Conservation (phyloP, 2,113 vertebrate genomes). For the Agapornis roseicollis region DNA sequence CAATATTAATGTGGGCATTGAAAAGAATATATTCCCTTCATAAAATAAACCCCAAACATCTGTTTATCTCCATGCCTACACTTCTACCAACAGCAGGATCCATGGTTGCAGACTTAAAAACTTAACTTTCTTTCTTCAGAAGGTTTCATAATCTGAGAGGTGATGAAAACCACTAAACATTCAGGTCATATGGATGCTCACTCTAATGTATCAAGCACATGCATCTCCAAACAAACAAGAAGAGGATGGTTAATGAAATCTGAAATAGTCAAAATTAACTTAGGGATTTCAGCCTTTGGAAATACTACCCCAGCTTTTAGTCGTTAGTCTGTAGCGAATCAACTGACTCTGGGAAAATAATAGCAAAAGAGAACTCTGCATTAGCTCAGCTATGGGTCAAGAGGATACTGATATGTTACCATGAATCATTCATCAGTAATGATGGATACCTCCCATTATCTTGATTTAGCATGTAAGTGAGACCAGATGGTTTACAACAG, state of each 20-base stretch:
- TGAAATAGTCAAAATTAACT: neutral
- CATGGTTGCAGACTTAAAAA: neutral
- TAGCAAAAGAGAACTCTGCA: neutral
- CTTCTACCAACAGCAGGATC: neutral
- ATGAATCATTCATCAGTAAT: constrained; percentile 31
- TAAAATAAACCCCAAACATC: constrained; percentile 6
- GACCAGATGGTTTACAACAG: constrained; percentile 35
- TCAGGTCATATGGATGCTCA: neutral
- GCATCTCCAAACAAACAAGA: neutral
- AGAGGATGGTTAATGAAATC: neutral
- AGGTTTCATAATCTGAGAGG: neutral
- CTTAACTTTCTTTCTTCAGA: neutral
- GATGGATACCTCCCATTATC: constrained; percentile 31
- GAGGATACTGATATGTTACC: neutral
- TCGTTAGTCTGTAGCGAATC: neutral
- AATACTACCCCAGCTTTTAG: neutral
- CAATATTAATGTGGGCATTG: constrained; percentile 23
- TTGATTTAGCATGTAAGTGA: constrained; percentile 29
- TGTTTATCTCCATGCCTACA: constrained; percentile 18
- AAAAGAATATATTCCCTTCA: constrained; percentile 28
- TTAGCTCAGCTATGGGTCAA: neutral
- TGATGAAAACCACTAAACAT: neutral
- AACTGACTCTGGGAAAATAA: neutral
- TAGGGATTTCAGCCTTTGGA: neutral
- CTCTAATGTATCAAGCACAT: rapidly evolving